Percentiles rank a stretch among this genome's conserved stretches.
Evolutionary conservation across 2,888 invertebrate genomes (phyloP).

Genomic region (Hyles lineata): DNA sequence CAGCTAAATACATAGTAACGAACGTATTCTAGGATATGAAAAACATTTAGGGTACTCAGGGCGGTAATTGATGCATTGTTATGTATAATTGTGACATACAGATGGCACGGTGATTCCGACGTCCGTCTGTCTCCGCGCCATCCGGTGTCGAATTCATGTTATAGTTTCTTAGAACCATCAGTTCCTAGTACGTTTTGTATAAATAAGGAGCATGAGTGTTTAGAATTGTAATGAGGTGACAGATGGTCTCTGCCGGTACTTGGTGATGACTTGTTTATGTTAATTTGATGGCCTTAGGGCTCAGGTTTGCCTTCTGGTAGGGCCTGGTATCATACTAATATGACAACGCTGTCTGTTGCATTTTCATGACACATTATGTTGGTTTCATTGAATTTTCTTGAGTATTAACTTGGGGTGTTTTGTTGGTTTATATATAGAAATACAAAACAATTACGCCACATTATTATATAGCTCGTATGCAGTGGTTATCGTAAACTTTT

Average conservation of each 20-base stretch:
- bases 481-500: too few species aligned
- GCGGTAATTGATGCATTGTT: slow-evolving; percentile 64
- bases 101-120: slow-evolving; percentile 31
- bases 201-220: slow-evolving; percentile 44
- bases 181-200: slow-evolving; percentile 41
- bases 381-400: too few species aligned
- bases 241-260: slow-evolving; percentile 19
- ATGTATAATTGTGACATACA: slow-evolving; percentile 53
- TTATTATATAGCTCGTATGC: too few species aligned
- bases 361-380: background rate
- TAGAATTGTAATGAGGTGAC: slow-evolving; percentile 43
- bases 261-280: slow-evolving; percentile 17
- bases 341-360: background rate
- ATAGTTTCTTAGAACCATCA: slow-evolving; percentile 61
- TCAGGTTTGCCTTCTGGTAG: slow-evolving; percentile 3
- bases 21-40: slow-evolving; percentile 47
- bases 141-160: slow-evolving; percentile 69
- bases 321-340: background rate
- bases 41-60: slow-evolving; percentile 43
- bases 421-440: background rate
- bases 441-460: too few species aligned
- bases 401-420: background rate
- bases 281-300: slow-evolving; percentile 11
- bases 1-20: slow-evolving; percentile 27
- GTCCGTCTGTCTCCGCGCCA: slow-evolving; percentile 52